Evolutionary conservation across 2,888 invertebrate species (phyloP).

Genomic region (Xanthorhoe spadicearia): DNA sequence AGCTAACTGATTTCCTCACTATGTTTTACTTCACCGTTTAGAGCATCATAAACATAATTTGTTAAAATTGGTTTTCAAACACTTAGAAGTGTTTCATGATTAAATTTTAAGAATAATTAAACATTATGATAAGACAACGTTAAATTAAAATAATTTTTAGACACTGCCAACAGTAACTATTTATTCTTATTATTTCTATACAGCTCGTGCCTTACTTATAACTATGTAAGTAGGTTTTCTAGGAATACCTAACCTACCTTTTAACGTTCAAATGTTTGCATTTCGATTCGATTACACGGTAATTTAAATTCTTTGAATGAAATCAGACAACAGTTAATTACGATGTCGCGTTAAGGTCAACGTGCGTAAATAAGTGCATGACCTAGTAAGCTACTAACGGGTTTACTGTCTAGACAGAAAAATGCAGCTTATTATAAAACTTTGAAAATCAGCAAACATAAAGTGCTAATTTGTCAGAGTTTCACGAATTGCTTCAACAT

Average conservation of each 20-base stretch:
- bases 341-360: conserved; percentile 15
- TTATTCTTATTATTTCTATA: not conserved
- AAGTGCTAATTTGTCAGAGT: no score
- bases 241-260: no score
- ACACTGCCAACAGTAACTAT: no score
- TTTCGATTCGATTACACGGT: not conserved
- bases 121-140: no score
- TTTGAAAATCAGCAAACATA: not conserved
- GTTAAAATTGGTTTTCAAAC: no score
- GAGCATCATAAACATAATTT: no score
- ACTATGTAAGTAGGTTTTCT: no score
- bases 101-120: no score
- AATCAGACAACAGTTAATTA: conserved; percentile 14
- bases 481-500: no score
- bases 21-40: no score
- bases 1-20: no score
- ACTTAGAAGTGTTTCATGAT: no score
- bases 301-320: conserved; percentile 11
- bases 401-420: conserved; percentile 11
- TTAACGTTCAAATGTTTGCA: not conserved
- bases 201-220: not conserved
- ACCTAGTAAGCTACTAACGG: conserved; percentile 11
- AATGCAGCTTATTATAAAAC: not conserved
- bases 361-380: conserved; percentile 18
- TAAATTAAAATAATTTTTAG: not conserved